phyloP scores from a whole-genome alignment of 1,140 invertebrate genomes.

The Drosophila neocordata region DNA sequence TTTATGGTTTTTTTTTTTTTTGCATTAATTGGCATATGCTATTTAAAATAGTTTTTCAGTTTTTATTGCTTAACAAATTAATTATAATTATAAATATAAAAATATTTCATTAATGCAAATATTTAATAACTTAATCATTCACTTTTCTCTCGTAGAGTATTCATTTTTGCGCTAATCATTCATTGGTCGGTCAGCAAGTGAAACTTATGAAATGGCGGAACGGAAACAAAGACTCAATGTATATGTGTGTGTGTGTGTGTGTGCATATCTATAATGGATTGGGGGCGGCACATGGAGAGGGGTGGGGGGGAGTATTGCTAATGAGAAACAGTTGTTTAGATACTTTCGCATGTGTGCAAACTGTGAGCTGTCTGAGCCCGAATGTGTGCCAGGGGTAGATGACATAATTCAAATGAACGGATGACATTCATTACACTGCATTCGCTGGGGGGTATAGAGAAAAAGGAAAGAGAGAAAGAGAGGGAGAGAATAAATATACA shows the following conservation, averaged over 20 bases:
- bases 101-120: not conserved
- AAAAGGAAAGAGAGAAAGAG: slow-evolving; percentile 26
- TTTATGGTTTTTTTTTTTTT: slow-evolving; percentile 12
- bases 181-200: slow-evolving; percentile 12
- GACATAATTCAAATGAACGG: slow-evolving; percentile 80
- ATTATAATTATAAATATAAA: not conserved
- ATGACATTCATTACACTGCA: slow-evolving; percentile 78
- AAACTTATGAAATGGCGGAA: slow-evolving; percentile 13
- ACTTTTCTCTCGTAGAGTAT: not conserved
- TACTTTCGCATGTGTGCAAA: slow-evolving; percentile 12
- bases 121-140: not conserved
- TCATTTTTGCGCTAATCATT: slow-evolving; percentile 6
- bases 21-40: slow-evolving; percentile 30
- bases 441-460: slow-evolving; percentile 32
- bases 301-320: slow-evolving; percentile 37
- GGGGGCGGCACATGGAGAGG: slow-evolving; percentile 4
- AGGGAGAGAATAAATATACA: slow-evolving; percentile 26
- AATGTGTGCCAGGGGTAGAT: slow-evolving; percentile 60
- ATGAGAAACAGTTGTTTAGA: slow-evolving; percentile 55
- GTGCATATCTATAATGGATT: slow-evolving; percentile 13
- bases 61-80: not conserved
- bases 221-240: slow-evolving; percentile 17
- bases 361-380: slow-evolving; percentile 31
- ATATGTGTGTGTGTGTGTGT: slow-evolving; percentile 1
- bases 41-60: slow-evolving; percentile 26